Evolutionary conservation across 2,113 vertebrate genomes (phyloP).

Genomic region (Synodontis membranacea): DNA sequence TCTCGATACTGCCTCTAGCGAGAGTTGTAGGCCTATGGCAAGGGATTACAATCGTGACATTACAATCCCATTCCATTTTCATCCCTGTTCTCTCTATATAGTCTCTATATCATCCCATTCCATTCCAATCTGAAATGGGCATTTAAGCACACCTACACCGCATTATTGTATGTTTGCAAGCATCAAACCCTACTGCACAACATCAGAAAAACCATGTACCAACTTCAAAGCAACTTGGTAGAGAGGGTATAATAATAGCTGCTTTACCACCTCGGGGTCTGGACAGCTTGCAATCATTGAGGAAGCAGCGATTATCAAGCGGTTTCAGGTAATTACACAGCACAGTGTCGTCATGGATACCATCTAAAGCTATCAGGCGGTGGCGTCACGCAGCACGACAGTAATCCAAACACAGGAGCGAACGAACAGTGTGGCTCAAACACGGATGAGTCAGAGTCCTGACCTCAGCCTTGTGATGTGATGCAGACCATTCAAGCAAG

Average conservation of each 20-base stretch:
- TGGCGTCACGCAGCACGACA: not conserved
- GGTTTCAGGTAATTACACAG: slow-evolving; percentile 17
- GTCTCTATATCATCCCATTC: not conserved
- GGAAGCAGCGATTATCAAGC: not conserved
- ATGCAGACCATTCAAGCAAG: not conserved
- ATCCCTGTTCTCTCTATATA: too few relatives aligned
- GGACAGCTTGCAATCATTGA: slow-evolving; percentile 16
- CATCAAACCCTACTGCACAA: not conserved
- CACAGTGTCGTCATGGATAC: not conserved
- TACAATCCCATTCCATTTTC: not conserved
- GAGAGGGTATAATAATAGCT: not conserved
- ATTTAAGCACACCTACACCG: not conserved
- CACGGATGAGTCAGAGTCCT: not conserved
- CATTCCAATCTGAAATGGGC: not conserved
- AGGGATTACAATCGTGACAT: too few relatives aligned
- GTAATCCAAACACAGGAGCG: not conserved
- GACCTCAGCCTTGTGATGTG: slow-evolving; percentile 5
- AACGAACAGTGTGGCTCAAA: not conserved
- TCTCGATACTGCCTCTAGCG: not conserved
- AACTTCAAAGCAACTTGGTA: slow-evolving; percentile 17
- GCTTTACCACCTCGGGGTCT: slow-evolving; percentile 10
- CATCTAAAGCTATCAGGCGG: not conserved
- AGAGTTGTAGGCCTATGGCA: not conserved
- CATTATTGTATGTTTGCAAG: not conserved
- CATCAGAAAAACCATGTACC: not conserved